phyloP scores from a whole-genome alignment of 1,140 invertebrate genomes.

The Berghia stephanieae region DNA sequence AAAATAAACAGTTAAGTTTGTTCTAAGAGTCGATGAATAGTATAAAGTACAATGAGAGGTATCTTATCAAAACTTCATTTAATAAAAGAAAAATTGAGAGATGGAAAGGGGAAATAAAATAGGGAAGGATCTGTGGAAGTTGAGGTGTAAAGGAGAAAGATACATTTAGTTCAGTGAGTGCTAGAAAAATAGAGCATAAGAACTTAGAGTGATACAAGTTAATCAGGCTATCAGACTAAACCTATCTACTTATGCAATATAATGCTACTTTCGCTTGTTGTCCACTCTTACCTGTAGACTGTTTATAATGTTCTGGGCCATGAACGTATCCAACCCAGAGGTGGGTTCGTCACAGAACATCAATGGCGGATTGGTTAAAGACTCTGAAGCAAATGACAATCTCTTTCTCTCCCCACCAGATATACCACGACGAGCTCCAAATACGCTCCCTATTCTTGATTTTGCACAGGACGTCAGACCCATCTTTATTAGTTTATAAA shows the following conservation, averaged over 20 bases:
- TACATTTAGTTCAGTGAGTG: background rate
- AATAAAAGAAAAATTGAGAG: too few species aligned
- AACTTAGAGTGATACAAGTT: too few species aligned
- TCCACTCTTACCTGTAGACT: constrained; percentile 67
- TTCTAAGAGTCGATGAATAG: too few species aligned
- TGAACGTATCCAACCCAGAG: constrained; percentile 89
- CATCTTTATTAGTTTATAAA: constrained; percentile 73
- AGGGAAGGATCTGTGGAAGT: too few species aligned
- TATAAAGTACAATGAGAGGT: too few species aligned
- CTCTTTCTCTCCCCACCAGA: constrained; percentile 96
- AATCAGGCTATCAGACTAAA: too few species aligned
- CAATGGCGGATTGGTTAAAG: constrained; percentile 89
- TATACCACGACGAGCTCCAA: constrained; percentile 85
- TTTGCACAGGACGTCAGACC: constrained; percentile 82
- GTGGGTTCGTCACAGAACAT: constrained; percentile 98
- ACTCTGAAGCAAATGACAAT: constrained; percentile 78
- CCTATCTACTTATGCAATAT: too few species aligned
- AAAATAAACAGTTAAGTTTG: too few species aligned
- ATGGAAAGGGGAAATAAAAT: too few species aligned
- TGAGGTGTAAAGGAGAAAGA: background rate
- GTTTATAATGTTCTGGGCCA: constrained; percentile 89
- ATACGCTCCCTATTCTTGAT: constrained; percentile 75
- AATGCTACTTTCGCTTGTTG: background rate
- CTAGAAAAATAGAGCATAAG: background rate
- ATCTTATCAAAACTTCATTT: too few species aligned